A percentile compares a stretch with the other conserved stretches of the same genome.
Evolutionary conservation across 2,797 vertebrate species (phyloP).

Genomic region (Sylvilagus floridanus): DNA sequence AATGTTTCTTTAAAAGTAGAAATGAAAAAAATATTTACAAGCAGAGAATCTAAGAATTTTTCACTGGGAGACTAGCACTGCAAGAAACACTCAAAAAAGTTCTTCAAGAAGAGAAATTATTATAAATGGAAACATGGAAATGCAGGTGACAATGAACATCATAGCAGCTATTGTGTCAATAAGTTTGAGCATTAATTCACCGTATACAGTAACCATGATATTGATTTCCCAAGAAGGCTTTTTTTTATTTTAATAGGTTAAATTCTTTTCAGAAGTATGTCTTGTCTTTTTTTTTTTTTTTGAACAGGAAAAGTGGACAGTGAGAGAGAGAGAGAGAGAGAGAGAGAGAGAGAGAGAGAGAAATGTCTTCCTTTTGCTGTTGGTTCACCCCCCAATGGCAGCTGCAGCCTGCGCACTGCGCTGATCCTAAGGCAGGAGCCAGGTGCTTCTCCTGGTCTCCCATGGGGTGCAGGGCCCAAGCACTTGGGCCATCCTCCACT

Average conservation of each 20-base stretch:
- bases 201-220: not conserved
- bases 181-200: not conserved
- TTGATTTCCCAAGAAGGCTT: not conserved
- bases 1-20: not conserved
- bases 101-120: not conserved
- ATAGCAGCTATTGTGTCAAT: not conserved
- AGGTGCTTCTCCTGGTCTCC: too few species aligned
- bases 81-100: not conserved
- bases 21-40: not conserved
- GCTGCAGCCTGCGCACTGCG: too few species aligned
- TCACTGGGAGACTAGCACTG: not conserved
- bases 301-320: too few species aligned
- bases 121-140: not conserved
- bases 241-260: not conserved
- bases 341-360: too few species aligned
- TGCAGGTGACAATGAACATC: not conserved
- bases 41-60: not conserved
- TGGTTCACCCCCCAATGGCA: too few species aligned
- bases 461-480: too few species aligned
- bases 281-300: too few species aligned
- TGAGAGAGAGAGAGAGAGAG: too few species aligned
- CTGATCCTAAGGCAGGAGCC: too few species aligned
- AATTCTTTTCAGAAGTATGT: not conserved
- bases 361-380: too few species aligned
- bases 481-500: too few species aligned